phyloP scores from a whole-genome alignment of 2,113 vertebrate species.

The Herpailurus yagouaroundi region DNA sequence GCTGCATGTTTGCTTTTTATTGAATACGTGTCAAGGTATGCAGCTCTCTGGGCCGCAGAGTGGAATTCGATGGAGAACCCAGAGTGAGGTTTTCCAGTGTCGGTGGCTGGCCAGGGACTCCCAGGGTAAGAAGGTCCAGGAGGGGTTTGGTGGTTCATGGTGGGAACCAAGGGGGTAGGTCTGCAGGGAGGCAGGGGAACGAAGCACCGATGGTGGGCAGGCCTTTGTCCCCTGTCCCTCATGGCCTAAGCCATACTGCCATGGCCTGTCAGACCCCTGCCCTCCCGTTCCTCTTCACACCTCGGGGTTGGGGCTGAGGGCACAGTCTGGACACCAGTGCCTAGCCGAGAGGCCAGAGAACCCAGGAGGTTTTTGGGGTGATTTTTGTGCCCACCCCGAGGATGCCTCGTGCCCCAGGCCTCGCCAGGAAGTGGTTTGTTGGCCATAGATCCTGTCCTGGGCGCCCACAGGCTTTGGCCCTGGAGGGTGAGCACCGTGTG shows the following conservation, averaged over 20 bases:
- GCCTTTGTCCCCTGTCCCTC: neutral
- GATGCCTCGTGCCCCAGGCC: neutral
- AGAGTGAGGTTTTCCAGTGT: neutral
- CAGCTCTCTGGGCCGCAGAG: neutral
- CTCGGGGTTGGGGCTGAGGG: no score
- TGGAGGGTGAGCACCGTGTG: accelerated
- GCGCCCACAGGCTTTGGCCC: neutral
- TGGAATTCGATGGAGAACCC: neutral
- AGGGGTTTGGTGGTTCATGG: neutral
- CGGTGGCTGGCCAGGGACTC: neutral
- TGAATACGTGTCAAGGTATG: accelerated
- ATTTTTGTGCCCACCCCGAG: neutral
- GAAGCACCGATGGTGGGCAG: neutral
- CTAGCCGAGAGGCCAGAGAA: neutral
- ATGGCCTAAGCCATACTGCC: neutral
- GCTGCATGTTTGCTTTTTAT: neutral
- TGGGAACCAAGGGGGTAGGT: neutral
- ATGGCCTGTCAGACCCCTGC: no score
- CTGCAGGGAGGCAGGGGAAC: neutral
- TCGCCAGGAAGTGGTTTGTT: neutral
- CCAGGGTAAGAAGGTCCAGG: neutral
- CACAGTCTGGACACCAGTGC: neutral
- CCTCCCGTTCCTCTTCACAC: neutral
- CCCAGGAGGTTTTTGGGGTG: no score
- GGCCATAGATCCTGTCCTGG: neutral